These are phyloP conservation scores for Diloba caeruleocephala DNA, from an alignment of 2,888 invertebrate species.

Conservation along the genomic window DNA sequence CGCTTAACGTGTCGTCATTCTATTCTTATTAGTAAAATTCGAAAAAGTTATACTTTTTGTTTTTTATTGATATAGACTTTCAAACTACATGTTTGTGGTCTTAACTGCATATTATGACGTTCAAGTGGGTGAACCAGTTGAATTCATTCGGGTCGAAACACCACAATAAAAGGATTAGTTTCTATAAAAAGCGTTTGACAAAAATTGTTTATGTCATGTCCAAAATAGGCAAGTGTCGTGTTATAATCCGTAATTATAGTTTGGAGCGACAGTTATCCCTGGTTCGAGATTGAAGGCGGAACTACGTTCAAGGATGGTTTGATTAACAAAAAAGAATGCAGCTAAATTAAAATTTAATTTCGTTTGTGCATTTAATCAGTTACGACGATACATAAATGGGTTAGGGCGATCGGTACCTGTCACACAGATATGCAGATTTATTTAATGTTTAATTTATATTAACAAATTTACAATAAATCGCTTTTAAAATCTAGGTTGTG, in stretches of 20 bases:
- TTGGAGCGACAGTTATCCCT: conserved; percentile 52
- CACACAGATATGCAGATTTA: conserved; percentile 27
- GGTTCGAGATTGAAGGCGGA: conserved; percentile 47
- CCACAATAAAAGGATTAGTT: conserved; percentile 42
- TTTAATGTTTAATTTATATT: conserved; percentile 1
- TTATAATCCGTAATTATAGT: conserved; percentile 50
- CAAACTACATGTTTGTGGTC: no score
- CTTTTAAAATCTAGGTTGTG: conserved; percentile 8
- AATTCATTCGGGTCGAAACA: conserved; percentile 14
- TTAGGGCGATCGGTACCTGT: conserved; percentile 27
- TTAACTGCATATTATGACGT: no score
- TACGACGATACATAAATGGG: conserved; percentile 35
- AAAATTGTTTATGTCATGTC: conserved; percentile 38
- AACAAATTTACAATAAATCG: neutral
- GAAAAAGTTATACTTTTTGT: no score
- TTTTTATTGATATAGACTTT: no score
- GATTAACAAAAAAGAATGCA: conserved; percentile 48
- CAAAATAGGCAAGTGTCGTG: conserved; percentile 45
- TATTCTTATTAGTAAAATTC: no score
- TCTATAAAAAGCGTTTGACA: conserved; percentile 18
- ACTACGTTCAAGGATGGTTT: conserved; percentile 56
- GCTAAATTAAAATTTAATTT: conserved; percentile 39
- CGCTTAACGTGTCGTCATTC: no score
- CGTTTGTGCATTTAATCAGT: conserved; percentile 34
- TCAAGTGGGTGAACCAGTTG: conserved; percentile 20